These are phyloP conservation scores for Graphium colonna DNA, from an alignment of 2,888 invertebrate genomes.

Conservation along the genomic window DNA sequence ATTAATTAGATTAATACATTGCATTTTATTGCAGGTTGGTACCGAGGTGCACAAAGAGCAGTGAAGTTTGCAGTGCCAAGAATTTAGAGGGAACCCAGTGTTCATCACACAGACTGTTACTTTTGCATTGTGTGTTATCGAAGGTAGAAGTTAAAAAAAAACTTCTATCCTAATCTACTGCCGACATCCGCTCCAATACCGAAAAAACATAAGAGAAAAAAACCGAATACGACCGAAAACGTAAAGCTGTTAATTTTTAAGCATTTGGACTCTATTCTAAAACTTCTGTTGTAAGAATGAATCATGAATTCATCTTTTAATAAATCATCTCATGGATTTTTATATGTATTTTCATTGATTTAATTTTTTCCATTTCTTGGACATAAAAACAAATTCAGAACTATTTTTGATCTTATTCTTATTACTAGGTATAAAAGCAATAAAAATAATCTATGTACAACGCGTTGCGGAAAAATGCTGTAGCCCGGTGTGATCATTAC, in stretches of 20 bases:
- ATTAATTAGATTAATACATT: no score
- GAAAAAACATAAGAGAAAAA: slow-evolving; percentile 25
- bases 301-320: neutral
- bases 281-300: neutral
- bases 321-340: neutral
- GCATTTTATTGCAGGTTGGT: neutral
- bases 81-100: slow-evolving; percentile 22
- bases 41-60: neutral
- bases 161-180: slow-evolving; percentile 26
- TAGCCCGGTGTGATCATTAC: neutral
- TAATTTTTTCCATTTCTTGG: neutral
- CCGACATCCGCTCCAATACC: slow-evolving; percentile 28
- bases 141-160: slow-evolving; percentile 28
- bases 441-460: neutral
- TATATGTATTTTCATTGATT: neutral
- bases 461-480: neutral
- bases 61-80: neutral
- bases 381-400: neutral
- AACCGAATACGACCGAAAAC: neutral
- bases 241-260: neutral
- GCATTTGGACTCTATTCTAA: neutral
- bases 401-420: neutral
- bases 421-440: neutral
- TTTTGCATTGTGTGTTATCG: slow-evolving; percentile 3
- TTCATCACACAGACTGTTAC: slow-evolving; percentile 28